phyloP scores from a whole-genome alignment of 2,113 vertebrate genomes.

The Eupsittula cactorum region DNA sequence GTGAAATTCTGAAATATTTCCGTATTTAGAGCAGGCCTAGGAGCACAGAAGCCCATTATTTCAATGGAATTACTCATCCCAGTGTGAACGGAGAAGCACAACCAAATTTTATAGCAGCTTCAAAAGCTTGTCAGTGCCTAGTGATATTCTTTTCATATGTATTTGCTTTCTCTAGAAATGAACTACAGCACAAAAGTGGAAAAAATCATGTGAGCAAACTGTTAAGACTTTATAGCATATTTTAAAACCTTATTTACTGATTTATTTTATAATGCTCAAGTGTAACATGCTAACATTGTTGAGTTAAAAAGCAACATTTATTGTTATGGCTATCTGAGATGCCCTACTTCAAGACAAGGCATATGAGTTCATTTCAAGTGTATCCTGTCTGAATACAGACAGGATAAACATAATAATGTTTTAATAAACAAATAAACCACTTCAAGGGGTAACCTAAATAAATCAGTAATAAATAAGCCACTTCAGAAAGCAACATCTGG shows the following conservation, averaged over 20 bases:
- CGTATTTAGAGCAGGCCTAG: background rate
- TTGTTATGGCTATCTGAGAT: background rate
- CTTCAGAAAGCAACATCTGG: conserved; percentile 42
- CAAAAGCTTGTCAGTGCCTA: conserved; percentile 27
- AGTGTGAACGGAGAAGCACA: background rate
- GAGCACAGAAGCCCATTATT: background rate
- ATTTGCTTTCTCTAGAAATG: conserved; percentile 36
- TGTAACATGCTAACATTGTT: background rate
- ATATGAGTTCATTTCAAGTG: conserved; percentile 33
- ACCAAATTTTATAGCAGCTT: background rate
- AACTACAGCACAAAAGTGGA: conserved; percentile 26
- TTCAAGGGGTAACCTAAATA: conserved; percentile 59
- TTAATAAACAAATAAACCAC: conserved; percentile 54
- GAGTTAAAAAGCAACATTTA: conserved; percentile 25
- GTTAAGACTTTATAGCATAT: conserved; percentile 45
- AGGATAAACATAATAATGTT: background rate
- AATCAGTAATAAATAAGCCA: conserved; percentile 43
- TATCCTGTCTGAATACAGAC: conserved; percentile 7
- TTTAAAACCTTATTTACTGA: conserved; percentile 56
- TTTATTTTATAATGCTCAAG: conserved; percentile 54
- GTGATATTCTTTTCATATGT: background rate
- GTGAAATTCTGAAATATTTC: background rate
- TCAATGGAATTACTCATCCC: background rate
- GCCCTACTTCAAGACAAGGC: conserved; percentile 5
- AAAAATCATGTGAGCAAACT: conserved; percentile 48